These are phyloP conservation scores for Seriola dumerili DNA, from an alignment of 2,113 vertebrate species.

Conservation along the genomic window DNA sequence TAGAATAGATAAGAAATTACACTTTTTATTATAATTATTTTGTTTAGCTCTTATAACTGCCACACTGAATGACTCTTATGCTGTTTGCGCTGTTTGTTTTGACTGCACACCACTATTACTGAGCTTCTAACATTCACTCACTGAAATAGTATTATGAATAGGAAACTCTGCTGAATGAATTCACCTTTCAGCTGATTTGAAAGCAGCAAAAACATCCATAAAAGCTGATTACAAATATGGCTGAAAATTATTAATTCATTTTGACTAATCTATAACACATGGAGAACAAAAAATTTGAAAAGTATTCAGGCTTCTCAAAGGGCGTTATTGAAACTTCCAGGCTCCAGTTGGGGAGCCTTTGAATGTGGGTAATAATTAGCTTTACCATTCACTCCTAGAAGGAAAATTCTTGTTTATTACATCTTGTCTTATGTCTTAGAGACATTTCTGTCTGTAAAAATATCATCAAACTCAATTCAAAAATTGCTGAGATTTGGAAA, in stretches of 20 bases:
- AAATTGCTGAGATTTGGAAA: neutral
- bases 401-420: neutral
- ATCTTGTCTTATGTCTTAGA: neutral
- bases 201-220: slow-evolving; percentile 12
- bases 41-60: neutral
- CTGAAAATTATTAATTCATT: slow-evolving; percentile 19
- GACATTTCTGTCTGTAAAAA: neutral
- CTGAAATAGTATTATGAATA: slow-evolving; percentile 2
- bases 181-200: neutral
- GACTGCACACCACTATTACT: neutral
- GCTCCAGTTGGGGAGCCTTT: neutral
- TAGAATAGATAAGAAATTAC: slow-evolving; percentile 19
- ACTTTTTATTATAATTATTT: neutral
- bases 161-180: neutral
- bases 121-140: neutral
- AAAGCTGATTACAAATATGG: slow-evolving; percentile 8
- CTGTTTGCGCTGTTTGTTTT: neutral
- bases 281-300: neutral
- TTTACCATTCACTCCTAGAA: neutral
- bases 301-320: neutral
- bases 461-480: neutral
- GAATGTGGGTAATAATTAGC: neutral
- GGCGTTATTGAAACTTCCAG: neutral
- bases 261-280: neutral
- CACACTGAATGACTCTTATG: neutral